phyloP scores from a whole-genome alignment of 2,888 invertebrate genomes.

The Erebia aethiops region DNA sequence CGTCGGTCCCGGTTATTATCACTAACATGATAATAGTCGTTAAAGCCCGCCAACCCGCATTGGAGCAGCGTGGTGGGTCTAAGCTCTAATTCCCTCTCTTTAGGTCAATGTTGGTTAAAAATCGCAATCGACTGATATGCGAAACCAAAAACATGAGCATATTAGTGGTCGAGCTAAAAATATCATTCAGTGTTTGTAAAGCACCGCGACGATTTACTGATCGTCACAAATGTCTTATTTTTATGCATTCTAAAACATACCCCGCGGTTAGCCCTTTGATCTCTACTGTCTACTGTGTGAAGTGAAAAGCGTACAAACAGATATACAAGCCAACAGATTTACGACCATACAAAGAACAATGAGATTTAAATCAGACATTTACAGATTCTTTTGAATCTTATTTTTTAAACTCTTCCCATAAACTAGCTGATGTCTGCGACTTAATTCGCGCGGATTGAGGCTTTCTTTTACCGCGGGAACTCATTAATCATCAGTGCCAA shows the following conservation, averaged over 20 bases:
- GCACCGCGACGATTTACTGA: conserved; percentile 1
- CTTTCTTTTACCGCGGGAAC: too few relatives aligned
- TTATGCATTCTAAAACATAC: not conserved
- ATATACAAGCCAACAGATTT: not conserved
- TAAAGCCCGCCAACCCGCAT: too few relatives aligned
- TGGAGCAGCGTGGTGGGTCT: too few relatives aligned
- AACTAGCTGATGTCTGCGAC: too few relatives aligned
- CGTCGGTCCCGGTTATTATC: too few relatives aligned
- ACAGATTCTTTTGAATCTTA: not conserved
- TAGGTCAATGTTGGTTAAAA: too few relatives aligned
- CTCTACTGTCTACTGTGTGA: not conserved
- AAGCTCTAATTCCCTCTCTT: too few relatives aligned
- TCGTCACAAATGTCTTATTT: not conserved
- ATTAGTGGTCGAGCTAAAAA: not conserved
- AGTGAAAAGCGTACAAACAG: not conserved
- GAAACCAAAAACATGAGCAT: not conserved
- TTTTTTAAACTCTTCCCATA: not conserved
- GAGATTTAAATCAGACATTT: not conserved
- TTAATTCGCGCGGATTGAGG: too few relatives aligned
- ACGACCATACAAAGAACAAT: not conserved
- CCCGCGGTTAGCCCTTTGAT: conserved; percentile 7
- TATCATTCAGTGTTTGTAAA: not conserved
- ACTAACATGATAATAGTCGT: too few relatives aligned
- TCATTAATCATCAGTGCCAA: too few relatives aligned
- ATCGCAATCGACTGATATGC: too few relatives aligned